These are phyloP conservation scores for Cydia pomonella DNA, from an alignment of 1,140 invertebrate genomes.

Conservation along the genomic window DNA sequence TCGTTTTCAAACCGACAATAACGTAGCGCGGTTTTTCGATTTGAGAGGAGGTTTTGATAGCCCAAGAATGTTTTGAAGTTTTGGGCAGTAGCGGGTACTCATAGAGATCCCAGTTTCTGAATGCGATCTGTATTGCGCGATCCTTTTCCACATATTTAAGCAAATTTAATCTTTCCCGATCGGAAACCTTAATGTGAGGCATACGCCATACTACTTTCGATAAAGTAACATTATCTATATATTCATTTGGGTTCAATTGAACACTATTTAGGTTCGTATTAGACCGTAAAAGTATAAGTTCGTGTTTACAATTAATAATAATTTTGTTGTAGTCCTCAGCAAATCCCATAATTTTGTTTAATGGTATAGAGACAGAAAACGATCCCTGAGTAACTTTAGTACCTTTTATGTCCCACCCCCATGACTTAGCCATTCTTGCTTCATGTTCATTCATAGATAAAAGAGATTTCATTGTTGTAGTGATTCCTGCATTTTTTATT, in stretches of 20 bases:
- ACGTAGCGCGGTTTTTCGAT: slow-evolving; percentile 53
- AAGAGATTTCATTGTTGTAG: slow-evolving; percentile 65
- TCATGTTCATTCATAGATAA: slow-evolving; percentile 38
- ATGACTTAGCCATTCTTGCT: slow-evolving; percentile 35
- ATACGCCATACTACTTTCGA: slow-evolving; percentile 40
- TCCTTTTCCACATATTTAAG: too few relatives aligned
- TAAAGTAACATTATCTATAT: slow-evolving; percentile 33
- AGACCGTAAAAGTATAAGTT: slow-evolving; percentile 66
- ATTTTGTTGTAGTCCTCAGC: slow-evolving; percentile 76
- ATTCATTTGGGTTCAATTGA: slow-evolving; percentile 6
- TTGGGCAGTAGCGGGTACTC: too few relatives aligned
- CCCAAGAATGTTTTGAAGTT: too few relatives aligned
- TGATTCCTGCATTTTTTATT: slow-evolving; percentile 63
- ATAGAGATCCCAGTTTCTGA: too few relatives aligned
- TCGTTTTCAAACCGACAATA: slow-evolving; percentile 34
- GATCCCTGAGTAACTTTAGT: slow-evolving; percentile 30
- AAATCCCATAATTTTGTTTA: slow-evolving; percentile 68
- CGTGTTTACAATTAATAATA: slow-evolving; percentile 71
- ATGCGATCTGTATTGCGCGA: too few relatives aligned
- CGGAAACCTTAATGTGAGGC: slow-evolving; percentile 46
- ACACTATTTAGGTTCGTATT: slow-evolving; percentile 49
- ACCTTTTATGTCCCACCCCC: slow-evolving; percentile 39
- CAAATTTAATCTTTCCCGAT: too few relatives aligned
- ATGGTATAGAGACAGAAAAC: slow-evolving; percentile 66
- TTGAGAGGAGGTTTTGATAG: too few relatives aligned